Evolutionary conservation across 2,888 invertebrate genomes (phyloP).

Genomic region (Entomobrya multifasciata): DNA sequence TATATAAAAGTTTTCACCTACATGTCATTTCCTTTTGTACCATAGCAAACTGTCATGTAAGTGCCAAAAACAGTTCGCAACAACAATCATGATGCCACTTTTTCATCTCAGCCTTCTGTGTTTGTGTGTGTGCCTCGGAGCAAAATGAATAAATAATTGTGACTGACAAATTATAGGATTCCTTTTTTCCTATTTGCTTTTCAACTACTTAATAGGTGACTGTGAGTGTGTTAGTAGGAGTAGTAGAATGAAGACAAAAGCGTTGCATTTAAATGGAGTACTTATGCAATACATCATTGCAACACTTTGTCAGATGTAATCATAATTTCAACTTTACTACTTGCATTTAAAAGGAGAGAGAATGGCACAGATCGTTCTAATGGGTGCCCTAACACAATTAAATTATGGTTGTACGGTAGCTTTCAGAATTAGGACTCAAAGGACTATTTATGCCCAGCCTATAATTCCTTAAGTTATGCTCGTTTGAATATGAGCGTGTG

Average conservation of each 20-base stretch:
- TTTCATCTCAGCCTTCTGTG: background rate
- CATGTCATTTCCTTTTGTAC: background rate
- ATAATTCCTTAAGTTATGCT: conserved; percentile 1
- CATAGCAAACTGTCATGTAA: background rate
- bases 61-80: conserved; percentile 18
- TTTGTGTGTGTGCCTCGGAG: background rate
- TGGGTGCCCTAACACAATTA: conserved; percentile 64
- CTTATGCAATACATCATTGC: conserved; percentile 33
- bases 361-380: conserved; percentile 63
- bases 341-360: background rate
- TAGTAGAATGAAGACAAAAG: background rate
- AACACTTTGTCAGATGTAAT: conserved; percentile 36
- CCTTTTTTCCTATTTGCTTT: conserved; percentile 29
- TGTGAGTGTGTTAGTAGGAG: background rate
- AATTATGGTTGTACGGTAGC: conserved; percentile 61
- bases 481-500: background rate
- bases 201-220: conserved; percentile 4
- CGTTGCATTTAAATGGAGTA: background rate
- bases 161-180: conserved; percentile 52
- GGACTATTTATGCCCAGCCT: background rate
- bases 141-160: conserved; percentile 32
- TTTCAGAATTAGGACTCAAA: conserved; percentile 39
- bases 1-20: too few species aligned
- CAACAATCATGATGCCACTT: background rate
- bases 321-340: conserved; percentile 46